Evolutionary conservation across 1,140 invertebrate genomes (phyloP), one percentile per base, ranked within the genome.

Genomic region (Phymorhynchus buccinoides): DNA sequence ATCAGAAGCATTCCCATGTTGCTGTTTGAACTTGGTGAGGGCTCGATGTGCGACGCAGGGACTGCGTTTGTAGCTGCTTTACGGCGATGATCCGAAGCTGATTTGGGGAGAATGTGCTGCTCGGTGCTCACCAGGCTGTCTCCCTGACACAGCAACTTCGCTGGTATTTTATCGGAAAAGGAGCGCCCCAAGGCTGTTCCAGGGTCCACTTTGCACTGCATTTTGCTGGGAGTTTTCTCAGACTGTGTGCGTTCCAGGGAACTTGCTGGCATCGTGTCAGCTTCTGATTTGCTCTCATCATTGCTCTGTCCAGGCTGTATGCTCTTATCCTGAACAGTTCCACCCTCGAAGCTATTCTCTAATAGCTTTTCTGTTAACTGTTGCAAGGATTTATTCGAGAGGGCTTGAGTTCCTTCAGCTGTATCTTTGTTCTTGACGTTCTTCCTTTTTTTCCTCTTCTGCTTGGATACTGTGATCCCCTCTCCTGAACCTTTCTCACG

Each of bases 301-400:
- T 41, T 41, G 7, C 14, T 41, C 16, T 75, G 73, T 3, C 27
- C 16, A 27, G 2, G 7, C 9, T 75, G 37, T 22, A 16, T 41
- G 37, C 14, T 35, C 32, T 41, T 35, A 22, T 35, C 30, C 4
- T 73, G 68, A 39, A 27, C 35, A 39, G 18, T 41, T 22, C 3
- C 35, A 27, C 37, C 12, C 9, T 27, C 22, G 1, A 12, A 16
- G n/a, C 35, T 71, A 18, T 35, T 32, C 66, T 83, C 81, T 2
- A 83, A 22, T 37, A 83, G 41, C 41, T 83, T 83, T 22, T 83
- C 81, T 39, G 56, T 83, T 62, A 83, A 41, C 27, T 71, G 81
- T 30, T 83, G 81, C 62, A 83, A 42, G 39, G 81, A 71, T 37
- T 83, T 71, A 9, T 83, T 41, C 18, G 81, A 83, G 39, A 83